Percentiles rank a stretch among this genome's conserved stretches.
phyloP scores from a whole-genome alignment of 92 coral and sea anemone species.

The Hydrozoanthus gracilis region DNA sequence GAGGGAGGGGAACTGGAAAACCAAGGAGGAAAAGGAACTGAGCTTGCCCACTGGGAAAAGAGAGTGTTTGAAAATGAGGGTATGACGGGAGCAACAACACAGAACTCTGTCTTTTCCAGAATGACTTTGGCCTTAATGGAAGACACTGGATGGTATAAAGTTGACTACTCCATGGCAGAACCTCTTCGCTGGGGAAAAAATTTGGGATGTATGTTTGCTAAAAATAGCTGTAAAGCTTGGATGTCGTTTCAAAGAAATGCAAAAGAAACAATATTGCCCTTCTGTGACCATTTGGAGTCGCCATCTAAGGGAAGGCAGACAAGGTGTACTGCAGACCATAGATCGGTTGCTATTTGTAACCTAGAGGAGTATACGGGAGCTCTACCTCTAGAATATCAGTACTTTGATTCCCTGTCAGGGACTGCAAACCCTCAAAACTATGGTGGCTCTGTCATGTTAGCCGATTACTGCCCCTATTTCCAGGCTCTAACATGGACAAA shows the following conservation, averaged over 20 bases:
- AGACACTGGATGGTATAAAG: conserved; percentile 97
- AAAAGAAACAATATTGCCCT: conserved; percentile 69
- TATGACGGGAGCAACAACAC: conserved; percentile 95
- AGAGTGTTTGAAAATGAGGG: conserved; percentile 97
- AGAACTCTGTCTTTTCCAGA: conserved; percentile 89
- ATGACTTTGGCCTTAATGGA: conserved; percentile 95
- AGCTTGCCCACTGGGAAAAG: conserved; percentile 94
- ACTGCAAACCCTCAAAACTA: conserved; percentile 57
- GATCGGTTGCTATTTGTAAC: conserved; percentile 89
- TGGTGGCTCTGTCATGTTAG: conserved; percentile 87
- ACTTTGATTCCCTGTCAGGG: conserved; percentile 77
- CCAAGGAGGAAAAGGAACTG: conserved; percentile 89
- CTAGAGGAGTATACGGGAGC: conserved; percentile 59
- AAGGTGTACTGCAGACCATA: conserved; percentile 73
- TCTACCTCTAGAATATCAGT: conserved; percentile 83
- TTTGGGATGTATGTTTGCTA: conserved; percentile 90
- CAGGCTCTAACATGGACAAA: conserved; percentile 89
- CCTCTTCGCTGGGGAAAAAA: conserved; percentile 88
- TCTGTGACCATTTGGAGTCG: conserved; percentile 60
- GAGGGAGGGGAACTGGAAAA: conserved; percentile 96
- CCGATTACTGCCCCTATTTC: conserved; percentile 90
- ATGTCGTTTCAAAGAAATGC: conserved; percentile 64
- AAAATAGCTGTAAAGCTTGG: conserved; percentile 97
- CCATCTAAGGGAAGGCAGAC: conserved; percentile 57
- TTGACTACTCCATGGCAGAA: conserved; percentile 86